Evolutionary conservation across 2,888 invertebrate species (phyloP), one percentile per base, ranked within the genome.

Genomic region (Galerucella nymphaeae): DNA sequence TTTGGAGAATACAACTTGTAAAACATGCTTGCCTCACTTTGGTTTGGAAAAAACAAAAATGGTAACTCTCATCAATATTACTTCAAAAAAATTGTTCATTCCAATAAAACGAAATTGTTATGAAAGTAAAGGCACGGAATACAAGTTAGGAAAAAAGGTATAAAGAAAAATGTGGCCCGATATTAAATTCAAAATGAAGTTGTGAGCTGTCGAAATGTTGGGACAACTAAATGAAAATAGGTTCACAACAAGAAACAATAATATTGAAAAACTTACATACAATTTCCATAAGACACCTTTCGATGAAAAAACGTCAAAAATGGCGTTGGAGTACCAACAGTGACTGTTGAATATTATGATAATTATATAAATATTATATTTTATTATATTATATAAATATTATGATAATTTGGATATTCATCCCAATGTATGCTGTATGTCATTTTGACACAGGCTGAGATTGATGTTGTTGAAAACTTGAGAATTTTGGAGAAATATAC

Each of bases 1-100:
- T 16, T 65, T 74, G 71, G 76, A 78, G 75, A 77, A 75, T 76
- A 78, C 76, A 70, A 75, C 75, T 79, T 80, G 79, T 79, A 78
- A 66, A 76, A 78, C 79, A 78, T 57, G 74, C 74, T 67, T 18
- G 58, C 30, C 8, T 67, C 53, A 41, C 61, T 45, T 70, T 55
- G 57, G 62, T 63, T n/a, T 30, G 38, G 59, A 50, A 53, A 58
- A 10, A 58, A 50, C 58, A n/a, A 53, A 59, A 68, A 68, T 64
- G 45, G 48, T 64, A 50, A 58, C 42, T 50, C 14, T 72, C 64
- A 57, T 68, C 61, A 62, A 62, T 62, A 62, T 41, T 42, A 42
- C 42, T 62, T 62, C 3, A 13, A n/a, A 42, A 41, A 41, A 42
- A 42, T 16, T 5, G 42, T 14, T 45, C 14, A 14, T 2, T 6